A percentile compares a stretch with the other conserved stretches of the same genome.
These are phyloP conservation scores for Leptopilina syphax DNA, from an alignment of 2,888 invertebrate genomes.

Conservation along the genomic window DNA sequence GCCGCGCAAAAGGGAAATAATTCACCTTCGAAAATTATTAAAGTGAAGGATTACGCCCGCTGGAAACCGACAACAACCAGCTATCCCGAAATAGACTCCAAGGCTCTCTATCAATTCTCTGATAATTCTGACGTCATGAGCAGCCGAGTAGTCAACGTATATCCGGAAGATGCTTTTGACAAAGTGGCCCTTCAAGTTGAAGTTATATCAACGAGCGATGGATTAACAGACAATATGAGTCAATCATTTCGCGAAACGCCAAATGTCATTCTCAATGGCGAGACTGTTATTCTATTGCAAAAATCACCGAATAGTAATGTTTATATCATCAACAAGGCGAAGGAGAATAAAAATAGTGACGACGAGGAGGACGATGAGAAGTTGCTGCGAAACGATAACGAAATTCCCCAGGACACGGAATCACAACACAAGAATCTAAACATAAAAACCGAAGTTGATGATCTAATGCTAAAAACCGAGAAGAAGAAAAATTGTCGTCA, in stretches of 20 bases:
- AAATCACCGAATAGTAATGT: conserved; percentile 74
- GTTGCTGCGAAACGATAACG: not conserved
- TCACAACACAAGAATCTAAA: conserved; percentile 43
- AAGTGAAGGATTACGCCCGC: conserved; percentile 68
- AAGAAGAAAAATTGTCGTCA: conserved; percentile 43
- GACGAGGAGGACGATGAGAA: conserved; percentile 58
- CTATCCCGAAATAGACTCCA: conserved; percentile 47
- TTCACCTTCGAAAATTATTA: conserved; percentile 57
- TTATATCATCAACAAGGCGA: conserved; percentile 74
- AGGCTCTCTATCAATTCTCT: conserved; percentile 51
- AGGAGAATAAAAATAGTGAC: conserved; percentile 62
- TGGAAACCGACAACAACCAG: conserved; percentile 51
- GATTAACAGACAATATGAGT: conserved; percentile 35
- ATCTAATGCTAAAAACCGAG: not conserved
- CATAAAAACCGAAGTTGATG: conserved; percentile 52
- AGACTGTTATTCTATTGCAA: conserved; percentile 70
- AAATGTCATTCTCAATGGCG: conserved; percentile 73
- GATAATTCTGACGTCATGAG: conserved; percentile 50
- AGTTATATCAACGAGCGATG: conserved; percentile 64
- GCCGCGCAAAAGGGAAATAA: conserved; percentile 60
- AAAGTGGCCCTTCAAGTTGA: conserved; percentile 68
- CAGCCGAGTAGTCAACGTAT: conserved; percentile 64
- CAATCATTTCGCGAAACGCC: conserved; percentile 65
- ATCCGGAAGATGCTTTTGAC: conserved; percentile 67
- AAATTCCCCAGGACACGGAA: conserved; percentile 20